Conservation (phyloP, 2,797 vertebrate species). For the Lepus oiostolus region DNA sequence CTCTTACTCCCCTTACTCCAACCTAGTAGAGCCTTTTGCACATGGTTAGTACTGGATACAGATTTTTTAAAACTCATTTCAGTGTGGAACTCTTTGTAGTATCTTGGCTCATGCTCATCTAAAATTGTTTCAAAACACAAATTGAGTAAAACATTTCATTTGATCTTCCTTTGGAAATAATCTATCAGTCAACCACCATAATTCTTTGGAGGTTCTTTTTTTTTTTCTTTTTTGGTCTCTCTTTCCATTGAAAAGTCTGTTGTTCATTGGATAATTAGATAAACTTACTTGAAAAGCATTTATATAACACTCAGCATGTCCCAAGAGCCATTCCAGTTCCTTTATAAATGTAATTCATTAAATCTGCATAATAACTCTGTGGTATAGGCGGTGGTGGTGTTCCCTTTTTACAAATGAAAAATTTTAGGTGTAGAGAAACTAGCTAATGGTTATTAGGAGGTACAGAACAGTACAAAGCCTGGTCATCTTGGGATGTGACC, state of each 20-base stretch:
- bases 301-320: not conserved
- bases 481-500: not conserved
- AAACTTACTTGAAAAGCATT: conserved; percentile 8
- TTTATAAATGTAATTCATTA: not conserved
- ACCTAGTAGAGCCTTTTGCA: not conserved
- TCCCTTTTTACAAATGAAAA: not conserved
- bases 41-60: not conserved
- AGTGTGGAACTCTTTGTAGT: not conserved
- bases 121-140: conserved; percentile 8
- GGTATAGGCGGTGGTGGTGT: too few species aligned
- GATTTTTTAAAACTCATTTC: not conserved
- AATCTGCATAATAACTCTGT: not conserved
- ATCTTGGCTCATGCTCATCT: not conserved
- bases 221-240: not conserved
- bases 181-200: not conserved
- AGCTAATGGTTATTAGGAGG: not conserved
- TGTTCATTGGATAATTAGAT: conserved; percentile 5
- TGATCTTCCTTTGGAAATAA: not conserved
- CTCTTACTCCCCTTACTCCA: not conserved
- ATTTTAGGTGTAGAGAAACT: not conserved
- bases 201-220: not conserved
- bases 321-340: not conserved
- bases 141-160: not conserved
- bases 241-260: not conserved
- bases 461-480: not conserved